Base-by-base conservation (phyloP, 2,797 vertebrate species). In the Danio choprae region DNA sequence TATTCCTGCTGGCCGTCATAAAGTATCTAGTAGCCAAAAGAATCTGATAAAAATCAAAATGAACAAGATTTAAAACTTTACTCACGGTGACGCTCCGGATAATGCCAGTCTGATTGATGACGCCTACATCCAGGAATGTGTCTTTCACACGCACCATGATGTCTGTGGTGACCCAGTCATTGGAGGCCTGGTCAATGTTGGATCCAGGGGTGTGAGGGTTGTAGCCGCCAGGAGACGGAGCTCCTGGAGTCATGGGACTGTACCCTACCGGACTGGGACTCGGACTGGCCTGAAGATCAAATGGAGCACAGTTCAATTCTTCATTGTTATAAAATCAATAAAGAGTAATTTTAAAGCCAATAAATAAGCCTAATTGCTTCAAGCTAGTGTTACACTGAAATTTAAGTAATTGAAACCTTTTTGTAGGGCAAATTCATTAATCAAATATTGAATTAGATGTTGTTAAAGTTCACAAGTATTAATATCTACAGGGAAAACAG, bases 141-240 rank as follows among this genome's bases (percentile, higher is more conserved):
- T 98, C 96, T 40, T 96, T 94, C 0, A 98, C 96, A 63, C 94
- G 94, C 60, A 97, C 97, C 90, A 97, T 93, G 91, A 98, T 98
- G 90, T 98, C 97, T 0, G 96, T 96, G 85, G 96, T 98, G 41
- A 97, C 96, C 97, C 97, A 98, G 88, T 98, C 97, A 0, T 95
- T 95, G 81, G 95, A 90, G 74, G 93, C 94, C 88, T 97, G 96
- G 91, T 98, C 97, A 56, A 98, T 98, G 86, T 95, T 96, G 22
- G 97, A 98, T 58, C 97, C 97, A 0, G 97, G 97, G 0, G 97
- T 98, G 89, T 98, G 97, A 0, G 97, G 97, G 88, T 98, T 98
- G 86, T 98, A 98, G 0, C 95, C 97, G 0, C 96, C 97, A 0
- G 97, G 97, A 36, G 97, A 98, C 7, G 96, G 96, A 0, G 96